Evolutionary conservation across 1,140 invertebrate genomes (phyloP), one percentile per base, ranked within the genome.

Genomic region (Papilio dardanus): DNA sequence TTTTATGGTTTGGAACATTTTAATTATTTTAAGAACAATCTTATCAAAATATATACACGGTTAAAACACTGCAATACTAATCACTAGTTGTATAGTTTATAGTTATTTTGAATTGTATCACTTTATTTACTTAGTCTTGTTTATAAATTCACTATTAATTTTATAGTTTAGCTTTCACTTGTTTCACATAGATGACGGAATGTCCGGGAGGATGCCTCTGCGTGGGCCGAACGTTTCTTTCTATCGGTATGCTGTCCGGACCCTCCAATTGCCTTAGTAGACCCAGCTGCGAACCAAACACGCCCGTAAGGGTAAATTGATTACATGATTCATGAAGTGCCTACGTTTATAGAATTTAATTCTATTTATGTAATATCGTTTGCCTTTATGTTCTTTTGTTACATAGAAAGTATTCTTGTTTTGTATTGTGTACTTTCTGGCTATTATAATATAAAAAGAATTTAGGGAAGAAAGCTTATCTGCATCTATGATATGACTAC

Each of bases 151-250:
- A 73, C 71, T 54, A 12, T 21, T n/a, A 74, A 75, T 50, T 74
- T 88, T 84, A 92, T 66, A 92, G 81, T 74, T 93, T 93, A 0
- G 91, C 79, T 74, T 89, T 91, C 40, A 90, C 78, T 88, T 92
- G 91, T 78, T 92, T 87, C 21, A 93, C 91, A 73, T 92, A 92
- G 4, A 93, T 93, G 24, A 93, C 91, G 1, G 90, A 91, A 69
- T 92, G 92, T 1, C 92, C 92, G 0, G 90, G 90, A 1, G 92
- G 92, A 77, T 93, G 92, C 5, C 90, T 76, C 71, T 93, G 92
- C 0, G 92, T 93, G 3, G 92, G 92, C 33, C 91, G 73, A 69
- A 92, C 89, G 77, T 93, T 93, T 16, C 91, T 80, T 68, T 93
- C 91, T 7, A 93, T 93, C 0, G 87, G 90, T 19, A 79, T 76